phyloP scores from a whole-genome alignment of 1,140 invertebrate species.

The Telenomus remus region DNA sequence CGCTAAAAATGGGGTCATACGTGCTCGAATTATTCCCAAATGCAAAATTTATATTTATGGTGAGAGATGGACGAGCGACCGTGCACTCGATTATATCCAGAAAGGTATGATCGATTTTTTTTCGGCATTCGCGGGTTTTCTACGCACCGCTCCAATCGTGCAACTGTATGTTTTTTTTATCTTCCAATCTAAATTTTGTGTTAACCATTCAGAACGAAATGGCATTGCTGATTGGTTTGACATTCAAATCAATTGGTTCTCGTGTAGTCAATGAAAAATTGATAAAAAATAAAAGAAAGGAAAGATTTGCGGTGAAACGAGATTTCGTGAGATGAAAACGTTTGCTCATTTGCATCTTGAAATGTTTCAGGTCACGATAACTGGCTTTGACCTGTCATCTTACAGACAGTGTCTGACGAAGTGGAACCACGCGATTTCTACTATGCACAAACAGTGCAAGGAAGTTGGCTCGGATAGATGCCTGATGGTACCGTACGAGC shows the following conservation, averaged over 20 bases:
- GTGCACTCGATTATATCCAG: constrained; percentile 98
- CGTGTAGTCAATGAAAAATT: too few species aligned
- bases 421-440: constrained; percentile 96
- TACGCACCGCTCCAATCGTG: too few species aligned
- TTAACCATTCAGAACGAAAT: too few species aligned
- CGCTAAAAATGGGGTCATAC: constrained; percentile 94
- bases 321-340: constrained; percentile 11
- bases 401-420: constrained; percentile 95
- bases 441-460: constrained; percentile 96
- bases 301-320: too few species aligned
- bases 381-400: constrained; percentile 95
- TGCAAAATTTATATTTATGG: constrained; percentile 98
- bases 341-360: constrained; percentile 27
- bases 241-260: too few species aligned
- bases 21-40: constrained; percentile 87
- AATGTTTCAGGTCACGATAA: constrained; percentile 90
- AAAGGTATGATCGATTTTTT: constrained; percentile 78
- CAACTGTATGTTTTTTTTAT: too few species aligned
- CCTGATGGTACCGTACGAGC: constrained; percentile 96
- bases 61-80: constrained; percentile 96
- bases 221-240: too few species aligned
- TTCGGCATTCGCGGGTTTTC: not conserved
- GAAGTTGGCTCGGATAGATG: constrained; percentile 89
- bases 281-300: too few species aligned
- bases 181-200: too few species aligned